These are phyloP conservation scores for Colletes latitarsis DNA, from an alignment of 1,140 invertebrate genomes.

Conservation along the genomic window DNA sequence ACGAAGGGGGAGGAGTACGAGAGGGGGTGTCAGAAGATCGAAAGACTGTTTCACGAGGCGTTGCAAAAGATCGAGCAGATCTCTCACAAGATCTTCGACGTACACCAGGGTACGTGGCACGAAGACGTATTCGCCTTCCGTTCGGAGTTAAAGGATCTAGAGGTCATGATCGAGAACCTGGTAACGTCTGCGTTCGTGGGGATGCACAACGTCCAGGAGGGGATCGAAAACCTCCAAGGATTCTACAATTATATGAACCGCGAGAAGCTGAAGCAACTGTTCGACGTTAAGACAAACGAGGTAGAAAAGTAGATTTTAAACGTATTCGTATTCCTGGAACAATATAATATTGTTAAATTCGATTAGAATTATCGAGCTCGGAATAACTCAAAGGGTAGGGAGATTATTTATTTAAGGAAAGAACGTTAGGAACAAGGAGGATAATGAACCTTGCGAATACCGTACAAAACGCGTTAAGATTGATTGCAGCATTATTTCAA, in stretches of 20 bases:
- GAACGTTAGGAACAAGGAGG: too few species aligned
- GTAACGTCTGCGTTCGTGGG: conserved; percentile 85
- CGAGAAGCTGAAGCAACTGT: conserved; percentile 84
- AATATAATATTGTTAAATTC: too few species aligned
- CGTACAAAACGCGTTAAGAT: too few species aligned
- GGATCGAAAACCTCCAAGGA: conserved; percentile 84
- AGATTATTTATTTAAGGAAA: too few species aligned
- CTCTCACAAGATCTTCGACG: conserved; percentile 86
- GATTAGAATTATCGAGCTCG: too few species aligned
- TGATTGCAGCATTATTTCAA: too few species aligned
- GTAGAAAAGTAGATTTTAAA: conserved; percentile 15
- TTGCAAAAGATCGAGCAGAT: conserved; percentile 84
- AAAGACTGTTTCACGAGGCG: conserved; percentile 87
- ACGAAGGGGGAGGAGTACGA: conserved; percentile 87
- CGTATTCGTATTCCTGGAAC: too few species aligned
- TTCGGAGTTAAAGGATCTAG: conserved; percentile 84
- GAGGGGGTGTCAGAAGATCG: conserved; percentile 86
- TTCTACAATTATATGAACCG: conserved; percentile 87
- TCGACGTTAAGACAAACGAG: conserved; percentile 80
- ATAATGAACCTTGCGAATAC: too few species aligned
- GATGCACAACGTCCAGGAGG: conserved; percentile 87
- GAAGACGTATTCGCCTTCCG: conserved; percentile 88
- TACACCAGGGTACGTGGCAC: conserved; percentile 86
- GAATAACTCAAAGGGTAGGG: too few species aligned
- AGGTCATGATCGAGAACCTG: conserved; percentile 87